Evolutionary conservation across 2,888 invertebrate species (phyloP).

Genomic region (Lasioglossum vierecki): DNA sequence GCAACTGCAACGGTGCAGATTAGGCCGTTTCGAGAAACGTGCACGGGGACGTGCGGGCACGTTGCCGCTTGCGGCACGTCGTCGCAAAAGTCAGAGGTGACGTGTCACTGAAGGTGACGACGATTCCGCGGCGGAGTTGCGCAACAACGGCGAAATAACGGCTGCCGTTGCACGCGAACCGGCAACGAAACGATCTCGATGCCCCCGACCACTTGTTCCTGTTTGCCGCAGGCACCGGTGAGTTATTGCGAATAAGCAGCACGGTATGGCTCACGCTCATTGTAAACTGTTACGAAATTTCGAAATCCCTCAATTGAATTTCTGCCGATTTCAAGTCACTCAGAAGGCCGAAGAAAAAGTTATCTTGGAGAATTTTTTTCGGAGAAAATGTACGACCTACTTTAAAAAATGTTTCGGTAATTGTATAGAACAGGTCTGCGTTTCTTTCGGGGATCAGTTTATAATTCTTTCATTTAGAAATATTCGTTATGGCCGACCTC

Average conservation of each 20-base stretch:
- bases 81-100: constrained; percentile 78
- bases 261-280: neutral
- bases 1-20: constrained; percentile 65
- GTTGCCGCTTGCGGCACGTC: constrained; percentile 65
- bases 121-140: constrained; percentile 68
- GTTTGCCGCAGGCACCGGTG: neutral
- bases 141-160: constrained; percentile 66
- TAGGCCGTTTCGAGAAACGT: constrained; percentile 65
- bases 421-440: too few species aligned
- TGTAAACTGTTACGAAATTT: neutral
- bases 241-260: constrained; percentile 3
- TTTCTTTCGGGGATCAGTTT: too few species aligned
- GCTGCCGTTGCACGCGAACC: constrained; percentile 58
- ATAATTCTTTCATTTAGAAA: too few species aligned
- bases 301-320: neutral
- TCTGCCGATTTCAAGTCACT: neutral
- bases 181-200: constrained; percentile 32
- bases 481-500: too few species aligned
- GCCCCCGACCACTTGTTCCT: constrained; percentile 25
- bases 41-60: constrained; percentile 54
- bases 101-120: constrained; percentile 77
- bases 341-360: neutral
- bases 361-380: neutral
- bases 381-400: neutral
- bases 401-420: neutral